These are phyloP conservation scores for Drosophila melanogaster DNA, from an alignment of 1,140 invertebrate genomes.

Conservation along the genomic window Release_6_plus_ISO1_MT NT_037436.4:22122501-22123000, in stretches of 20 bases:
- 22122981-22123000: too few relatives aligned
- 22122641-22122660: conserved; percentile 31
- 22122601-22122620: conserved; percentile 40
- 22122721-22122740: conserved; percentile 83
- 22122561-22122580: conserved; percentile 48
- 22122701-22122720: conserved; percentile 83
- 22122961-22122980: too few relatives aligned
- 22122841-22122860: conserved; percentile 3
- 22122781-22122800: conserved; percentile 75
- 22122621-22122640: conserved; percentile 23
- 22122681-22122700: conserved; percentile 26
- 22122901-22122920: too few relatives aligned
- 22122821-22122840: conserved; percentile 20
- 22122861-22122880: not conserved
- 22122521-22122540: conserved; percentile 51
- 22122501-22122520: conserved; percentile 46
- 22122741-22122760: conserved; percentile 69
- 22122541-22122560: conserved; percentile 48
- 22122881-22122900: too few relatives aligned
- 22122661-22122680: conserved; percentile 2
- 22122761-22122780: conserved; percentile 41
- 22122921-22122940: too few relatives aligned
- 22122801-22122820: conserved; percentile 65
- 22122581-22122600: conserved; percentile 51
- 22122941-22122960: too few relatives aligned